A percentile compares a stretch with the other conserved stretches of the same genome.
phyloP scores from a whole-genome alignment of 35 echinoderm and acorn worm genomes.

The Hemicentrotus pulcherrimus region DNA sequence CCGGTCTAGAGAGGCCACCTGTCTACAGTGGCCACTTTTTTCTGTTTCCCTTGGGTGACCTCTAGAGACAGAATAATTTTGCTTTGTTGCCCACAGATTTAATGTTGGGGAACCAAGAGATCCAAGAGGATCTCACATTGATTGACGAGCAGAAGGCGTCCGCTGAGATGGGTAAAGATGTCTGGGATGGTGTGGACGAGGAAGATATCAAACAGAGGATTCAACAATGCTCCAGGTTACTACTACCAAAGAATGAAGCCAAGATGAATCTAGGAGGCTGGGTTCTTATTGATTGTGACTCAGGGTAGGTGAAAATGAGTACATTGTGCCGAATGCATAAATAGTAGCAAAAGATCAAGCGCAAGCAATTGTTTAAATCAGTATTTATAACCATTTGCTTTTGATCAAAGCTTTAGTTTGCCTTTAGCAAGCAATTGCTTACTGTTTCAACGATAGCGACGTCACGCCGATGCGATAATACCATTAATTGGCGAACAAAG shows the following conservation, averaged over 20 bases:
- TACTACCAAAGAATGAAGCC: constrained; percentile 84
- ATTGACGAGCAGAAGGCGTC: constrained; percentile 66
- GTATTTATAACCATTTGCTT: too few species aligned
- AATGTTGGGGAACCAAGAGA: constrained; percentile 84
- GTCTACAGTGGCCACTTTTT: too few species aligned
- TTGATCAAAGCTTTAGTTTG: too few species aligned
- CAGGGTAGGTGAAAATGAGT: constrained; percentile 53
- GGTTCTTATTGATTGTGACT: constrained; percentile 95
- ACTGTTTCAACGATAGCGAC: too few species aligned
- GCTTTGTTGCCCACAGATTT: constrained; percentile 63
- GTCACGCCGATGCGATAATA: too few species aligned
- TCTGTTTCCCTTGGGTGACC: too few species aligned
- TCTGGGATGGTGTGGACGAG: constrained; percentile 88
- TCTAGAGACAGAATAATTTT: neutral
- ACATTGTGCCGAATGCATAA: too few species aligned
- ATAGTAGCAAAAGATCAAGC: too few species aligned
- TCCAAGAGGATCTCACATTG: constrained; percentile 72
- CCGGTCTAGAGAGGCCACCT: too few species aligned
- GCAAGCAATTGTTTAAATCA: too few species aligned
- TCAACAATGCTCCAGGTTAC: constrained; percentile 82
- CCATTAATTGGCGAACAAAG: too few species aligned
- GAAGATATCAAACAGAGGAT: constrained; percentile 86
- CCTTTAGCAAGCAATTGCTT: too few species aligned
- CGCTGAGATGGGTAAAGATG: constrained; percentile 65
- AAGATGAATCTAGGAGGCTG: constrained; percentile 91